Percentiles rank a stretch among this genome's conserved stretches.
Conservation (phyloP, 1,140 invertebrate species). For the Temnothorax curvispinosus region DNA sequence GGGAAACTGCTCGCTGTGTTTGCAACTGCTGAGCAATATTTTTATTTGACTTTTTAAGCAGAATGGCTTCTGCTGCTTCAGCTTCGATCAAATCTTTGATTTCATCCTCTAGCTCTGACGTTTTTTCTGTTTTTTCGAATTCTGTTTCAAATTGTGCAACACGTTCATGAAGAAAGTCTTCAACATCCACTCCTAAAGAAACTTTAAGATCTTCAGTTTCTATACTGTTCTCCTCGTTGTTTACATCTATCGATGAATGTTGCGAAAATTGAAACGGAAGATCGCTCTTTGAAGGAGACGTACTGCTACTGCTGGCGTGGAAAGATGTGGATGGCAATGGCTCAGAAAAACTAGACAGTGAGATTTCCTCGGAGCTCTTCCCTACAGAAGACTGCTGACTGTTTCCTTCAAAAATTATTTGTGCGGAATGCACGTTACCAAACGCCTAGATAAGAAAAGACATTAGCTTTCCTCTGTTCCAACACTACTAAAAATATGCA, state of each 20-base stretch:
- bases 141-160: no score
- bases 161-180: not conserved
- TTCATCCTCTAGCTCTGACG: not conserved
- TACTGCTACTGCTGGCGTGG: not conserved
- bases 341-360: not conserved
- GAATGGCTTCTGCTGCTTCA: not conserved
- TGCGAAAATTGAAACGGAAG: no score
- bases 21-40: not conserved
- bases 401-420: not conserved
- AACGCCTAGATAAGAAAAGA: not conserved
- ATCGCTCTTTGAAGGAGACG: no score
- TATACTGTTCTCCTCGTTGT: not conserved
- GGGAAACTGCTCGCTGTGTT: not conserved
- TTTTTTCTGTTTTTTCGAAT: not conserved
- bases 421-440: not conserved
- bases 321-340: not conserved
- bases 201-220: not conserved
- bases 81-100: not conserved
- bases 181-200: not conserved
- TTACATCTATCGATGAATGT: no score
- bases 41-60: not conserved
- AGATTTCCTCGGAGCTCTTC: not conserved
- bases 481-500: no score
- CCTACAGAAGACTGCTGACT: not conserved
- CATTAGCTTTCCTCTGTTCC: no score